Evolutionary conservation across 2,888 invertebrate genomes (phyloP).

Genomic region (Leptopterna dolabrata): DNA sequence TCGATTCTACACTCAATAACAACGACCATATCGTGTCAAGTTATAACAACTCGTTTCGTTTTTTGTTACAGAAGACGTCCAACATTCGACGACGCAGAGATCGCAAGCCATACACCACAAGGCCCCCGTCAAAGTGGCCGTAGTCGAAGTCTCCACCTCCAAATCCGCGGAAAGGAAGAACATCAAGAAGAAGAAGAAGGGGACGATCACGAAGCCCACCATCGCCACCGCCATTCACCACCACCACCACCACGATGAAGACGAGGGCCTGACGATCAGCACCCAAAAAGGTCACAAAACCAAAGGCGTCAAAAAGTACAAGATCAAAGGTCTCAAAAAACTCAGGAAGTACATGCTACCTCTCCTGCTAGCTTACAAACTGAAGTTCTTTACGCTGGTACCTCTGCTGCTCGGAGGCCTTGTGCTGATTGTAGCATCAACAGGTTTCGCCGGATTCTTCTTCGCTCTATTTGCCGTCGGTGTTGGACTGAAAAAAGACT

Average conservation of each 20-base stretch:
- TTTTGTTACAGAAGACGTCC: conserved; percentile 35
- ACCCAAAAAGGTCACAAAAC: conserved; percentile 38
- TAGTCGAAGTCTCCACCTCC: background rate
- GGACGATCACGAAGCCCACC: background rate
- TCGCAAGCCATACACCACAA: conserved; percentile 44
- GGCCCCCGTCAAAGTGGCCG: conserved; percentile 40
- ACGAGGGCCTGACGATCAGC: background rate
- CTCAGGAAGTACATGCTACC: conserved; percentile 76
- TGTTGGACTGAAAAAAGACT: conserved; percentile 72
- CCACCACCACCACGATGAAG: conserved; percentile 9
- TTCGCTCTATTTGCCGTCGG: conserved; percentile 87
- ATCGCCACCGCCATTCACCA: background rate
- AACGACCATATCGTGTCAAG: too few relatives aligned
- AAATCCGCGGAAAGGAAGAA: background rate
- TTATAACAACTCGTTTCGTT: background rate
- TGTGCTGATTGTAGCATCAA: conserved; percentile 79
- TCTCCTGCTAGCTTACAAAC: conserved; percentile 82
- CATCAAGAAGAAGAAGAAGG: background rate
- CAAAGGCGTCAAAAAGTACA: conserved; percentile 54
- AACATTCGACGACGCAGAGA: conserved; percentile 32
- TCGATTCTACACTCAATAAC: too few relatives aligned
- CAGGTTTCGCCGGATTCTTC: conserved; percentile 87
- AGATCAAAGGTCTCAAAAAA: conserved; percentile 63
- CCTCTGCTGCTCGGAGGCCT: conserved; percentile 80
- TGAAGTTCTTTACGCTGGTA: conserved; percentile 79